A percentile compares a stretch with the other conserved stretches of the same genome.
Evolutionary conservation across 1,140 invertebrate species (phyloP).

Genomic region (Dufourea novaeangliae): DNA sequence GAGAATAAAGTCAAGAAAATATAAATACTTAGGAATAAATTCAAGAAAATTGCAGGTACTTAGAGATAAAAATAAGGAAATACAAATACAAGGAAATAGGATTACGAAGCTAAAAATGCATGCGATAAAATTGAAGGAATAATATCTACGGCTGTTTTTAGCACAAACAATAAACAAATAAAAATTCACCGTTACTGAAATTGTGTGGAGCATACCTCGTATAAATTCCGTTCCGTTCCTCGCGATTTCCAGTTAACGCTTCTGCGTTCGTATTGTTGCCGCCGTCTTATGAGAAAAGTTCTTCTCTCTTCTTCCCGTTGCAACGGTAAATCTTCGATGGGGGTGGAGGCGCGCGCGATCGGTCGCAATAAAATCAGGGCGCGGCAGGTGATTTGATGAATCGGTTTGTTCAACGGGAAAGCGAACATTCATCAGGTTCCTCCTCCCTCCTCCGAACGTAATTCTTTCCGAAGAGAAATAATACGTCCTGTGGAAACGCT

Average conservation of each 20-base stretch:
- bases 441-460: not conserved
- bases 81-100: too few relatives aligned
- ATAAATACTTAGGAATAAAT: too few relatives aligned
- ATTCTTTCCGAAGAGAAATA: not conserved
- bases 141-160: too few relatives aligned
- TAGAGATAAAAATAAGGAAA: too few relatives aligned
- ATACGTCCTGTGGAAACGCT: not conserved
- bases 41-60: too few relatives aligned
- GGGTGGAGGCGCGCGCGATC: not conserved
- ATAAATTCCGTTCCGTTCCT: not conserved
- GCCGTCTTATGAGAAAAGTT: not conserved
- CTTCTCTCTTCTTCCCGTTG: too few relatives aligned
- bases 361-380: not conserved
- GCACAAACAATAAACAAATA: too few relatives aligned
- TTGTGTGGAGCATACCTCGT: not conserved
- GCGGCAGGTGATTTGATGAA: not conserved
- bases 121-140: too few relatives aligned
- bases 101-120: too few relatives aligned
- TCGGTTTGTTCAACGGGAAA: slow-evolving; percentile 2
- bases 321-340: not conserved
- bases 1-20: too few relatives aligned
- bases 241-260: not conserved
- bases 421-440: slow-evolving; percentile 3
- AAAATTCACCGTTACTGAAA: too few relatives aligned
- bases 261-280: not conserved